Evolutionary conservation across 2,797 vertebrate species (phyloP).

Genomic region (Tadarida brasiliensis): DNA sequence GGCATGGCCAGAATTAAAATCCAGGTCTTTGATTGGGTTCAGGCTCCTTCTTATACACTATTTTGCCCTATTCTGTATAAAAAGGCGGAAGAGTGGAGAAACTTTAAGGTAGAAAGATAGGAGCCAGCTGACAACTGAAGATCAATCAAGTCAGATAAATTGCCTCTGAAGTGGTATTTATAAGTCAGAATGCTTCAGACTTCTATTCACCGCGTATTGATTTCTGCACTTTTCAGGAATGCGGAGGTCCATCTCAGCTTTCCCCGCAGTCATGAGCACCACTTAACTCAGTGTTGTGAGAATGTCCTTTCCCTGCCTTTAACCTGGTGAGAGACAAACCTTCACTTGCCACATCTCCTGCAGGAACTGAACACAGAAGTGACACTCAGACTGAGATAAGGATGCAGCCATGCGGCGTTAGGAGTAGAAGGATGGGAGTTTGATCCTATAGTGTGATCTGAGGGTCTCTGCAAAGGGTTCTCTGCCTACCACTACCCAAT

Average conservation of each 20-base stretch:
- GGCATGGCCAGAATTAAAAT: background rate
- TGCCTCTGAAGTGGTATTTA: slow-evolving; percentile 12
- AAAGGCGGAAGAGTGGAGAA: background rate
- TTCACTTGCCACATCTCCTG: background rate
- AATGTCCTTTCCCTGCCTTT: background rate
- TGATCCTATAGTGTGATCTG: fast-evolving
- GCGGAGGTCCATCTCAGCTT: background rate
- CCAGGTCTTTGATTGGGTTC: slow-evolving; percentile 4
- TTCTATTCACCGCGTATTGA: slow-evolving; percentile 42
- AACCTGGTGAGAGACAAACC: background rate
- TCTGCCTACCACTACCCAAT: background rate
- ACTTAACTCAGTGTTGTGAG: background rate
- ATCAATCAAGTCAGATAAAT: slow-evolving; percentile 22
- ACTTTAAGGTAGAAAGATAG: background rate
- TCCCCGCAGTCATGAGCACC: background rate
- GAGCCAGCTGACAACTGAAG: background rate
- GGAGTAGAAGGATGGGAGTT: background rate
- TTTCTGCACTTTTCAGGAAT: slow-evolving; percentile 62
- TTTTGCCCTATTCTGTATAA: slow-evolving; percentile 20
- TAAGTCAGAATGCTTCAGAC: slow-evolving; percentile 50
- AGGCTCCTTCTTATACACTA: background rate
- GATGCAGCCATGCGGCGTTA: background rate
- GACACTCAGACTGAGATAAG: background rate
- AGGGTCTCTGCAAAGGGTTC: background rate
- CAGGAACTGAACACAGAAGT: background rate